A percentile compares a stretch with the other conserved stretches of the same genome.
Evolutionary conservation across 2,888 invertebrate genomes (phyloP).

Genomic region (Acleris sparsana): DNA sequence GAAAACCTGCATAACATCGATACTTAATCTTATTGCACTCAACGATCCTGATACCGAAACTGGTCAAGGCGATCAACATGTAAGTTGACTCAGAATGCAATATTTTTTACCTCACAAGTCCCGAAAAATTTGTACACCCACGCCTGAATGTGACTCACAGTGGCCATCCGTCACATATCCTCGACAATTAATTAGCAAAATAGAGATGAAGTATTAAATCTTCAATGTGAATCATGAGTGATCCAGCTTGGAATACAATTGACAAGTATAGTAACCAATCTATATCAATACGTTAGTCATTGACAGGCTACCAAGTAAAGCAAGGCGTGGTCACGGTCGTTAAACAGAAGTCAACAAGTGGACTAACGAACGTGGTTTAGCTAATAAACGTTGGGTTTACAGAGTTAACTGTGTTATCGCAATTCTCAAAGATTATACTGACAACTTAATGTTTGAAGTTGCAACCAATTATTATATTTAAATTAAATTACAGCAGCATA

Average conservation of each 20-base stretch:
- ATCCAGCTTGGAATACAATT: neutral
- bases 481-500: constrained; percentile 26
- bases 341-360: constrained; percentile 28
- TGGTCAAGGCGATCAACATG: constrained; percentile 47
- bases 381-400: constrained; percentile 13
- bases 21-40: constrained; percentile 25
- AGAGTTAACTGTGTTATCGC: constrained; percentile 5
- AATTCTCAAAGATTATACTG: constrained; percentile 11
- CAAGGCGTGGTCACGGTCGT: constrained; percentile 30
- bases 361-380: constrained; percentile 12
- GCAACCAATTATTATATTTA: constrained; percentile 14
- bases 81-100: constrained; percentile 46
- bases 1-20: constrained; percentile 9
- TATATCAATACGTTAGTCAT: constrained; percentile 5
- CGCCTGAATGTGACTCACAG: constrained; percentile 26
- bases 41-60: constrained; percentile 27
- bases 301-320: constrained; percentile 4
- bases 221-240: constrained; percentile 14
- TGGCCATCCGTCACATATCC: constrained; percentile 21
- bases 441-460: constrained; percentile 22
- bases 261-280: constrained; percentile 1
- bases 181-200: constrained; percentile 17
- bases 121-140: constrained; percentile 37
- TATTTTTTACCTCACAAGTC: constrained; percentile 29
- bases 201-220: constrained; percentile 3